These are phyloP conservation scores for Chauna torquata DNA, from an alignment of 2,113 vertebrate species.

Conservation along the genomic window DNA sequence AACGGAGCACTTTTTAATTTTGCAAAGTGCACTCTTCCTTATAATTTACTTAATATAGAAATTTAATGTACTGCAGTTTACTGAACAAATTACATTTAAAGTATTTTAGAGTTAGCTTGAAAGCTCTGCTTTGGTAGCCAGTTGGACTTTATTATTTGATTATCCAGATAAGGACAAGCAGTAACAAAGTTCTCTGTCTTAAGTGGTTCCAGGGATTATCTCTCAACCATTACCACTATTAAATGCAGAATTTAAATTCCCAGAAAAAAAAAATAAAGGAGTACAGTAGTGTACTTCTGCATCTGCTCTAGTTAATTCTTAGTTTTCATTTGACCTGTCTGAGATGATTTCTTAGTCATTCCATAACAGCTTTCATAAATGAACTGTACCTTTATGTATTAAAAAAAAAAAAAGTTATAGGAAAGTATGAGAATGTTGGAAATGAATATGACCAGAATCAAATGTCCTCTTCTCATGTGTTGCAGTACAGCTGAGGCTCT, in stretches of 20 bases:
- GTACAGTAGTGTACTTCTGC: slow-evolving; percentile 38
- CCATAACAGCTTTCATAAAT: background rate
- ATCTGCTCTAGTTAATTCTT: slow-evolving; percentile 34
- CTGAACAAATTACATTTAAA: slow-evolving; percentile 82
- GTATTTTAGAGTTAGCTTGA: slow-evolving; percentile 77
- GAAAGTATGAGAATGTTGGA: background rate
- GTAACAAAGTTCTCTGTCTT: slow-evolving; percentile 73
- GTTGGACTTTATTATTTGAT: slow-evolving; percentile 81
- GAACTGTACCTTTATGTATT: background rate
- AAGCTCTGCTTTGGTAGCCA: slow-evolving; percentile 74
- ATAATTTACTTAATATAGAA: slow-evolving; percentile 84
- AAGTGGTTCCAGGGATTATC: slow-evolving; percentile 75
- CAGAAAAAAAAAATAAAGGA: background rate
- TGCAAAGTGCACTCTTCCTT: slow-evolving; percentile 82
- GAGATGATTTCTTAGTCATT: slow-evolving; percentile 11
- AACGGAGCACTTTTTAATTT: slow-evolving; percentile 83
- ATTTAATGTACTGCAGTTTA: slow-evolving; percentile 83
- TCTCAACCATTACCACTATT: slow-evolving; percentile 72
- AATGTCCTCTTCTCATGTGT: background rate
- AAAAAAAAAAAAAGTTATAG: background rate
- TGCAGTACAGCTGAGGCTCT: background rate
- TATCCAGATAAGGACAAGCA: slow-evolving; percentile 75
- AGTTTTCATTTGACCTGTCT: background rate
- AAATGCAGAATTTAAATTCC: slow-evolving; percentile 74
- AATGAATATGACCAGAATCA: background rate